Conservation (phyloP, 2,113 vertebrate genomes). For the Cyprinodon tularosa region DNA sequence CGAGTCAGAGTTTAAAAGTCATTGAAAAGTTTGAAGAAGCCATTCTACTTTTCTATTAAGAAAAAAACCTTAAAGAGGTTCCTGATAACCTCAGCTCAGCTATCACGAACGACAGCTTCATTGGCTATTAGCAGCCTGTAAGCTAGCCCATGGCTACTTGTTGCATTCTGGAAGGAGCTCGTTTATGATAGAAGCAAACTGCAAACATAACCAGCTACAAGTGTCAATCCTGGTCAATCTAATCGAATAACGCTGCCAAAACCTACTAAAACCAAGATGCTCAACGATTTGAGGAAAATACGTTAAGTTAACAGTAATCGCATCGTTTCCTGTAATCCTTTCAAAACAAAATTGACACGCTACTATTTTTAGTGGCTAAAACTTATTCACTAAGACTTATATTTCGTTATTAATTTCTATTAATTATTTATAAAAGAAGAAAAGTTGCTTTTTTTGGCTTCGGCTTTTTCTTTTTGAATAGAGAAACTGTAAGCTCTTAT, state of each 20-base stretch:
- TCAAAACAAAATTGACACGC: constrained; percentile 3
- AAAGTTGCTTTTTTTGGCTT: not conserved
- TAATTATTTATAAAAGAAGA: not conserved
- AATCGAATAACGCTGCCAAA: not conserved
- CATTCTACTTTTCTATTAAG: not conserved
- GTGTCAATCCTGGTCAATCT: not conserved
- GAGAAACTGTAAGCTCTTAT: constrained; percentile 3
- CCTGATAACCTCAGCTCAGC: constrained; percentile 1
- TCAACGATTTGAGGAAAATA: not conserved
- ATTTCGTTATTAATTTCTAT: not conserved
- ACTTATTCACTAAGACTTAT: not conserved
- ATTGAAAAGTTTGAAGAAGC: not conserved
- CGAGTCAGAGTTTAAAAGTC: not conserved
- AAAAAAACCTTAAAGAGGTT: not conserved
- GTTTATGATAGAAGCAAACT: not conserved
- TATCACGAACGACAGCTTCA: not conserved
- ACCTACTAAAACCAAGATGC: not conserved
- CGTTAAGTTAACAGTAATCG: fast-evolving
- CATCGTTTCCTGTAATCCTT: constrained; percentile 2
- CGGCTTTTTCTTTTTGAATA: not conserved
- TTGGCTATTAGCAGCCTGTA: constrained; percentile 1
- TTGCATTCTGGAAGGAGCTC: not conserved
- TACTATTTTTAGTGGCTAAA: not conserved
- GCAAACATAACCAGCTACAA: not conserved
- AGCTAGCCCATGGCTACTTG: not conserved